Conservation (phyloP, 2,113 vertebrate species). For the Corvus hawaiiensis region DNA sequence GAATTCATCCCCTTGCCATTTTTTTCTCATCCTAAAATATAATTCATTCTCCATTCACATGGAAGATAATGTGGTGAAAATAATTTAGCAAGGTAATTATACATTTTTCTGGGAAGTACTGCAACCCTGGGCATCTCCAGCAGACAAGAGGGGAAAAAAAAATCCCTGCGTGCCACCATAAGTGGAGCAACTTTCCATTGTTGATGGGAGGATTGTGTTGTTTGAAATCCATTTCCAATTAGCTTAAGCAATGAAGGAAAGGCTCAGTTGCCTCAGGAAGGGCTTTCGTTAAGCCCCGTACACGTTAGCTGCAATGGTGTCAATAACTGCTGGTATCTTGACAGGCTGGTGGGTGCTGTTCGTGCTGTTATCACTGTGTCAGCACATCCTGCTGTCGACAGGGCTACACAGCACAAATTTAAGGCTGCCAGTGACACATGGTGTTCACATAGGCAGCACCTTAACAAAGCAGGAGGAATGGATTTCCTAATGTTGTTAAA, state of each 20-base stretch:
- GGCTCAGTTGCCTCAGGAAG: slow-evolving; percentile 12
- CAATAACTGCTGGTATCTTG: slow-evolving; percentile 3
- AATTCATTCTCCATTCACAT: slow-evolving; percentile 35
- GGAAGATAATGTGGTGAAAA: background rate
- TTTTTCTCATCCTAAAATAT: slow-evolving; percentile 49
- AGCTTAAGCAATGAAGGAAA: slow-evolving; percentile 23
- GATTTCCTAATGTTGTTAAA: background rate
- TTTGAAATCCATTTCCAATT: slow-evolving; percentile 40
- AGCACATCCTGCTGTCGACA: slow-evolving; percentile 15
- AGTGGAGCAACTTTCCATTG: slow-evolving; percentile 12
- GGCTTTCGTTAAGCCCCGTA: background rate
- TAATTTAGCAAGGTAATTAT: background rate
- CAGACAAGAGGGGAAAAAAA: background rate
- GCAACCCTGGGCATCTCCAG: background rate
- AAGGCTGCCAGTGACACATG: background rate
- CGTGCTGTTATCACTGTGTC: background rate
- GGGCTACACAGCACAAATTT: background rate
- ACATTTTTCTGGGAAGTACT: background rate
- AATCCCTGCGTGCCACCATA: background rate
- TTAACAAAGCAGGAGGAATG: background rate
- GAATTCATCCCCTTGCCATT: slow-evolving; percentile 51
- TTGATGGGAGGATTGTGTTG: background rate
- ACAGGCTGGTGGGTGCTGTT: background rate
- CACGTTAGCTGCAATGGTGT: background rate
- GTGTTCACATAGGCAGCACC: background rate